phyloP scores from a whole-genome alignment of 1,140 invertebrate species.

The Polypedilum vanderplanki region DNA sequence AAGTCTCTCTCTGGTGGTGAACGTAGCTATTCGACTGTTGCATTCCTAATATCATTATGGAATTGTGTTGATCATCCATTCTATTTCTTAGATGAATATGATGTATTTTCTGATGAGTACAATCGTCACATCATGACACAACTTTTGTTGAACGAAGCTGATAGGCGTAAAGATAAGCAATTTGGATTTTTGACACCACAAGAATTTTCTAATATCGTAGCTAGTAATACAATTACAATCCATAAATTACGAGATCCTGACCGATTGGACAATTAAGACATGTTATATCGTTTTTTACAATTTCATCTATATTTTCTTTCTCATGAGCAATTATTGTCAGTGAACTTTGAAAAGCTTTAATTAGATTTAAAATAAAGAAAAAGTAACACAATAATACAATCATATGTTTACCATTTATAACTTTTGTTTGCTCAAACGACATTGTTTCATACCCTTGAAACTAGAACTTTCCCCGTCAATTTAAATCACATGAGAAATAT shows the following conservation, averaged over 20 bases:
- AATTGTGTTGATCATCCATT: constrained; percentile 84
- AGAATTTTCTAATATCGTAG: constrained; percentile 53
- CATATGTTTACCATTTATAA: too few relatives aligned
- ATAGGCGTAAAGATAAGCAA: constrained; percentile 53
- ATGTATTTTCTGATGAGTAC: constrained; percentile 90
- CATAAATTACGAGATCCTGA: constrained; percentile 43
- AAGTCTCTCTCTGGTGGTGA: constrained; percentile 87
- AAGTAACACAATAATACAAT: neutral
- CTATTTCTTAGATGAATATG: constrained; percentile 95
- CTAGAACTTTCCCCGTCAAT: too few relatives aligned
- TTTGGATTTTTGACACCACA: constrained; percentile 71
- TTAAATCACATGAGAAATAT: too few relatives aligned
- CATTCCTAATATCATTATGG: constrained; percentile 92
- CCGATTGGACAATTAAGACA: constrained; percentile 31
- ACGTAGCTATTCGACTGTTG: constrained; percentile 88
- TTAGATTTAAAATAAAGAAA: neutral
- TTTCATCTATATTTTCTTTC: neutral
- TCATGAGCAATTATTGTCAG: neutral
- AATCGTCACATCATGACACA: constrained; percentile 63
- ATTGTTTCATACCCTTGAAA: too few relatives aligned
- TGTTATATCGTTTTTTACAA: neutral
- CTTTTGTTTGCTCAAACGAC: too few relatives aligned
- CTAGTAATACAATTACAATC: constrained; percentile 49
- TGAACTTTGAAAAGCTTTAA: neutral
- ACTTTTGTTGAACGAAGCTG: constrained; percentile 58